A percentile compares a stretch with the other conserved stretches of the same genome.
Conservation (phyloP, 1,140 invertebrate genomes). For the Drosophila bipectinata region DNA sequence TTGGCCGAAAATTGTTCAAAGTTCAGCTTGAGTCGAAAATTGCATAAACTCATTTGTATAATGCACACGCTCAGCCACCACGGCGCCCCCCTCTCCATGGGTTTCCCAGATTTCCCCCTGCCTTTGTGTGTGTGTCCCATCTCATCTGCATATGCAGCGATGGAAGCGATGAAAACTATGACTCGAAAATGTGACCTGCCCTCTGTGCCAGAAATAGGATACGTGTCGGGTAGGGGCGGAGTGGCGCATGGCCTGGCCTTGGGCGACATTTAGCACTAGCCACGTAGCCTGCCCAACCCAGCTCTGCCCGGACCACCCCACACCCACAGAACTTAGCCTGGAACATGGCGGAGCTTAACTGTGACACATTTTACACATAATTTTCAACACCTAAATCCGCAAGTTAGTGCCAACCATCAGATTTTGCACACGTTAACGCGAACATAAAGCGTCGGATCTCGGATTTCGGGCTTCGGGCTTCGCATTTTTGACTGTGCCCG, state of each 20-base stretch:
- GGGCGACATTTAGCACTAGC: constrained; percentile 70
- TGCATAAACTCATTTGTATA: constrained; percentile 67
- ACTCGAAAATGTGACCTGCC: constrained; percentile 58
- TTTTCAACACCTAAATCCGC: constrained; percentile 81
- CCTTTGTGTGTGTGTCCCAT: constrained; percentile 12
- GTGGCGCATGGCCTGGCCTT: constrained; percentile 46
- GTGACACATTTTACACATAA: constrained; percentile 81
- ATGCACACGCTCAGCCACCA: constrained; percentile 48
- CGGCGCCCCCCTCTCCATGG: background rate
- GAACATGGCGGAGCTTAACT: constrained; percentile 71
- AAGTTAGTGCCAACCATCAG: constrained; percentile 79
- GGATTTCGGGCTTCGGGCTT: constrained; percentile 33
- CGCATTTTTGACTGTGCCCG: constrained; percentile 38
- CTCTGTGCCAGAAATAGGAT: constrained; percentile 16
- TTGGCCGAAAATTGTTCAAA: constrained; percentile 28
- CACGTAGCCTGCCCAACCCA: constrained; percentile 38
- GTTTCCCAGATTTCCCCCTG: constrained; percentile 19
- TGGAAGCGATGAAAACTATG: constrained; percentile 46
- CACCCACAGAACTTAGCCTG: constrained; percentile 25
- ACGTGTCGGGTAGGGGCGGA: constrained; percentile 21
- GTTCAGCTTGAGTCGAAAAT: constrained; percentile 49
- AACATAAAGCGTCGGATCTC: constrained; percentile 77
- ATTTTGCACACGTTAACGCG: constrained; percentile 81
- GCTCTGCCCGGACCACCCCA: constrained; percentile 21
- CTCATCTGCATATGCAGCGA: constrained; percentile 50